phyloP scores from a whole-genome alignment of 1,140 invertebrate species.

The Magallana ariakensis region DNA sequence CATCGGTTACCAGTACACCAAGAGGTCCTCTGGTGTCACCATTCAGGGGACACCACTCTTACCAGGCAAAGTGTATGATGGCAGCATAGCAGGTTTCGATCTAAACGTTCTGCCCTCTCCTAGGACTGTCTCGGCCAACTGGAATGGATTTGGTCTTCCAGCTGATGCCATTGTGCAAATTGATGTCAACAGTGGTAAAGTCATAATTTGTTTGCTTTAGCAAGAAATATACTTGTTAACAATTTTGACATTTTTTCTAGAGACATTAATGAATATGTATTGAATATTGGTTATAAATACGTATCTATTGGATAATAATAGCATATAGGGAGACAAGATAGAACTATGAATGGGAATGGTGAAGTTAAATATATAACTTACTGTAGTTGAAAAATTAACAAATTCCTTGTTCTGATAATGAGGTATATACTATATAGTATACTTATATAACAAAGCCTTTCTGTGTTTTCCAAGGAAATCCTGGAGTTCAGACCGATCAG shows the following conservation, averaged over 20 bases:
- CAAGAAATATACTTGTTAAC: not conserved
- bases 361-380: not conserved
- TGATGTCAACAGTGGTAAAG: slow-evolving; percentile 46
- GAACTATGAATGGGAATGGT: too few species aligned
- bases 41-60: slow-evolving; percentile 65
- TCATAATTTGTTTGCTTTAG: not conserved
- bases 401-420: too few species aligned
- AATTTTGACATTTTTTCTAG: too few species aligned
- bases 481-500: slow-evolving; percentile 38
- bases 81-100: slow-evolving; percentile 65
- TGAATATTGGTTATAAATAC: too few species aligned
- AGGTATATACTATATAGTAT: too few species aligned
- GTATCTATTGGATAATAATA: too few species aligned
- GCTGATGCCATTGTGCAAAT: slow-evolving; percentile 45
- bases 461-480: slow-evolving; percentile 16
- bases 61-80: slow-evolving; percentile 70
- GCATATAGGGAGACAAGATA: too few species aligned
- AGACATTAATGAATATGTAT: too few species aligned
- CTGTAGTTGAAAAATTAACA: too few species aligned
- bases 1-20: slow-evolving; percentile 45
- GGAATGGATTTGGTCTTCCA: slow-evolving; percentile 68
- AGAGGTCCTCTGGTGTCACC: slow-evolving; percentile 67
- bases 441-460: not conserved
- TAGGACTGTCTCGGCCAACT: slow-evolving; percentile 62
- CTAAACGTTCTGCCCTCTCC: slow-evolving; percentile 57